Percentiles rank a stretch among this genome's conserved stretches.
phyloP scores from a whole-genome alignment of 2,797 vertebrate genomes.

The Anabacerthia variegaticeps region DNA sequence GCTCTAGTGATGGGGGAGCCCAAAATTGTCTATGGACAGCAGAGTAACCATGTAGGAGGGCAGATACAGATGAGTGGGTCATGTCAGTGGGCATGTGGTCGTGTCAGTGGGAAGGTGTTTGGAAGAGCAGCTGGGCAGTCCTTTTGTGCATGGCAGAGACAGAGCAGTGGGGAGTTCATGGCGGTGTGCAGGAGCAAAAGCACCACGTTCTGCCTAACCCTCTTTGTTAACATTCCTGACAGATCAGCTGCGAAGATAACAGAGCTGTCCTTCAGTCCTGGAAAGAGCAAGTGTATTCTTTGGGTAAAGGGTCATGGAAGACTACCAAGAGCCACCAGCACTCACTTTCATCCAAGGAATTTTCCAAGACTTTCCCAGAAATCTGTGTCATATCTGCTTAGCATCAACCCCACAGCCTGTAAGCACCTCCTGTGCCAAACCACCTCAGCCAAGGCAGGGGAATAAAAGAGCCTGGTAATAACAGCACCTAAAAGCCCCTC shows the following conservation, averaged over 20 bases:
- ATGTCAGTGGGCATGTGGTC: background rate
- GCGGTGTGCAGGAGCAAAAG: background rate
- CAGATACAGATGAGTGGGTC: background rate
- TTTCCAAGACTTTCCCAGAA: background rate
- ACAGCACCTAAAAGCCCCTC: background rate
- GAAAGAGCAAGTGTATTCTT: background rate
- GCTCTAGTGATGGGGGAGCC: background rate
- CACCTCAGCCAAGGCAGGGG: background rate
- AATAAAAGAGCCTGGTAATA: background rate
- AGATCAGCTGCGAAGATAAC: background rate
- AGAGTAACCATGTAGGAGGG: background rate
- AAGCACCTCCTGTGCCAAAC: background rate
- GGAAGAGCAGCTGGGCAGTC: background rate
- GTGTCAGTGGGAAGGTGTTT: background rate
- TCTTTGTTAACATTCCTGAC: background rate
- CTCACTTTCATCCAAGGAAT: background rate
- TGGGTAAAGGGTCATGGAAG: background rate
- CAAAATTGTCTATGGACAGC: background rate
- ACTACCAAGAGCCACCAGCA: background rate
- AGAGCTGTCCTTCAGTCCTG: background rate
- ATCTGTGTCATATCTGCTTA: background rate
- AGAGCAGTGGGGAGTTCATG: fast-evolving
- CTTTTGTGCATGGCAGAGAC: background rate
- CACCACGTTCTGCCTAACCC: background rate
- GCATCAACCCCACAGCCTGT: background rate